Evolutionary conservation across 1,140 invertebrate species (phyloP).

Genomic region (Dryas iulia): DNA sequence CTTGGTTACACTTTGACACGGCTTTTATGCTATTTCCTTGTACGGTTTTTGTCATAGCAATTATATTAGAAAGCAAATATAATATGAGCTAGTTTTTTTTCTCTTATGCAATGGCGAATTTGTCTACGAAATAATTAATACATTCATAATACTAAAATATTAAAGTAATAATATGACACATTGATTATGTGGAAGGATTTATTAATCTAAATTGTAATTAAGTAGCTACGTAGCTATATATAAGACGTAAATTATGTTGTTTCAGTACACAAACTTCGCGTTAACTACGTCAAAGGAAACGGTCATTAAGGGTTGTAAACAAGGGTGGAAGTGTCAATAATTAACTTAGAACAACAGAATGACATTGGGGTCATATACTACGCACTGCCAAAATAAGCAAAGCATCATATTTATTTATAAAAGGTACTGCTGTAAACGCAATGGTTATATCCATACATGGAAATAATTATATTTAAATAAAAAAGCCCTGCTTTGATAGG

Average conservation of each 20-base stretch:
- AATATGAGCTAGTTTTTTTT: neutral
- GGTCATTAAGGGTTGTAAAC: conserved; percentile 20
- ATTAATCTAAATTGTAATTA: neutral
- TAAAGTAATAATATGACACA: no score
- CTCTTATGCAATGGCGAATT: no score
- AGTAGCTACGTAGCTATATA: neutral
- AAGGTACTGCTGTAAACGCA: no score
- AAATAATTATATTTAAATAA: no score
- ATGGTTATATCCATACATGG: no score
- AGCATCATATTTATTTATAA: no score
- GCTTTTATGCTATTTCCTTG: no score
- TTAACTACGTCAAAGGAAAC: conserved; percentile 2
- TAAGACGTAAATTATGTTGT: neutral
- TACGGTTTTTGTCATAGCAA: no score
- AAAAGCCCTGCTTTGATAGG: no score
- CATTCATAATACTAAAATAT: no score
- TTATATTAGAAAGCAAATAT: neutral
- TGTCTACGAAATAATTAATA: neutral
- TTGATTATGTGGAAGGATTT: no score
- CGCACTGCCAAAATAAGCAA: conserved; percentile 2
- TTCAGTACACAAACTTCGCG: neutral
- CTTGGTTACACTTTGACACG: conserved; percentile 40
- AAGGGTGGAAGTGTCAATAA: conserved; percentile 40
- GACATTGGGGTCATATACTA: conserved; percentile 2
- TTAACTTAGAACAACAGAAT: conserved; percentile 40